Base-by-base conservation (phyloP, 1,140 invertebrate genomes). In the Delia radicum region DNA sequence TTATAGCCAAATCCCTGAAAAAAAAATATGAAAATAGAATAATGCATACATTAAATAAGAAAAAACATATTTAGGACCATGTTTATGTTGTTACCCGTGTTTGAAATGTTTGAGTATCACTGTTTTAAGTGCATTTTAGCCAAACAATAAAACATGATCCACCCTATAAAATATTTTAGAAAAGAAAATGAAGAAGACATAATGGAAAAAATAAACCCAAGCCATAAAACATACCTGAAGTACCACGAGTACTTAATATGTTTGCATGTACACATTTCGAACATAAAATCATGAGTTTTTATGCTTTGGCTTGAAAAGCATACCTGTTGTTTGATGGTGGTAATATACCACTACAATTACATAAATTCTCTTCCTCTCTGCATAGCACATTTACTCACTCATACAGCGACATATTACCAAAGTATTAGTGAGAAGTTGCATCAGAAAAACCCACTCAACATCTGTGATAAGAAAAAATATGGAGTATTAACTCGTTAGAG, bases 301-400 rank as follows among this genome's bases (percentile, higher is more conserved):
- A 8, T 55, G 18, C 6, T 48, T 13, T 3, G 15, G 46, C 46
- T n/a, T 18, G 46, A 48, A n/a, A 27, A 67, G 63, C 29, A 37
- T 69, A 69, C 65, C 65, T 69, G 65, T 69, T 69, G 65, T 33
- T n/a, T n/a, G n/a, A n/a, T 67, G 27, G 63, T 67, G 29, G 63
- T 69, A 18, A 69, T 31, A 26, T 28, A 29, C 31, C 15, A 31
- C 7, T 37, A 55, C 48, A 18, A 55, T 18, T 21, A 55, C 48
- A 2, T 27, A 63, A 33, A 69, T 33, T 15, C 63, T 55, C 63
- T 33, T 21, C 8, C 27, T 65, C 62, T 29, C 26, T 29, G 21
- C 27, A 15, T 10, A 42, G n/a, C n/a, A n/a, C n/a, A 15, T 42
- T 10, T 42, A 42, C n/a, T 33, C 27, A 69, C 65, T 33, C 5